Percentiles rank a stretch among this genome's conserved stretches.
Conservation (phyloP, 2,113 vertebrate genomes). For the Gobio gobio region DNA sequence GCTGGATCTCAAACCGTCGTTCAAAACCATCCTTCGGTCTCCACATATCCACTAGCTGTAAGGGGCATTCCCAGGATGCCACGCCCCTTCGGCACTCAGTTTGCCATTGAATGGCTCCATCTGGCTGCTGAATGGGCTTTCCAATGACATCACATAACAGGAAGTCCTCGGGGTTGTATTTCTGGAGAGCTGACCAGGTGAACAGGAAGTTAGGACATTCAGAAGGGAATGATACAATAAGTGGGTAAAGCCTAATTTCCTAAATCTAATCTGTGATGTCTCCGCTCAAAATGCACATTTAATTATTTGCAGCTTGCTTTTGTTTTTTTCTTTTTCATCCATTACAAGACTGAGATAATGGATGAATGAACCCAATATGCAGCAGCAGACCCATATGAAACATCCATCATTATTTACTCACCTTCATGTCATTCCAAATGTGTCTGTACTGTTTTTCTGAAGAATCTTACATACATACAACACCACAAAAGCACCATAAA, state of each 20-base stretch:
- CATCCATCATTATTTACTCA: not conserved
- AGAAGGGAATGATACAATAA: conserved; percentile 47
- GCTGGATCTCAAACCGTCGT: conserved; percentile 88
- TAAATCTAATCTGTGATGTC: conserved; percentile 11
- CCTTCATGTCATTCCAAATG: not conserved
- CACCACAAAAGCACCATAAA: not conserved
- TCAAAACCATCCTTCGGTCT: conserved; percentile 88
- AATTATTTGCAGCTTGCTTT: conserved; percentile 10
- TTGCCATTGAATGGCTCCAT: conserved; percentile 79
- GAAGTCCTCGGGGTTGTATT: conserved; percentile 79
- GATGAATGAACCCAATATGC: not conserved
- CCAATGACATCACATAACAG: conserved; percentile 87
- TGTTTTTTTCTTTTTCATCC: not conserved
- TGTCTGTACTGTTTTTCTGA: not conserved
- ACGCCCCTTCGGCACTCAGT: conserved; percentile 85
- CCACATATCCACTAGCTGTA: conserved; percentile 91
- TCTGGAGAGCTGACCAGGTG: conserved; percentile 74
- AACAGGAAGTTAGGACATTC: conserved; percentile 56
- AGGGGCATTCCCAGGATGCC: conserved; percentile 84
- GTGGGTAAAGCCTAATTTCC: conserved; percentile 6
- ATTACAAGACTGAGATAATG: not conserved
- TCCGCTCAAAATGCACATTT: not conserved
- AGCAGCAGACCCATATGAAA: not conserved
- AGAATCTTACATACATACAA: not conserved
- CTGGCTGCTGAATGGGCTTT: conserved; percentile 76